A percentile compares a stretch with the other conserved stretches of the same genome.
phyloP scores from a whole-genome alignment of 2,113 vertebrate genomes.

The Oryzias curvinotus region DNA sequence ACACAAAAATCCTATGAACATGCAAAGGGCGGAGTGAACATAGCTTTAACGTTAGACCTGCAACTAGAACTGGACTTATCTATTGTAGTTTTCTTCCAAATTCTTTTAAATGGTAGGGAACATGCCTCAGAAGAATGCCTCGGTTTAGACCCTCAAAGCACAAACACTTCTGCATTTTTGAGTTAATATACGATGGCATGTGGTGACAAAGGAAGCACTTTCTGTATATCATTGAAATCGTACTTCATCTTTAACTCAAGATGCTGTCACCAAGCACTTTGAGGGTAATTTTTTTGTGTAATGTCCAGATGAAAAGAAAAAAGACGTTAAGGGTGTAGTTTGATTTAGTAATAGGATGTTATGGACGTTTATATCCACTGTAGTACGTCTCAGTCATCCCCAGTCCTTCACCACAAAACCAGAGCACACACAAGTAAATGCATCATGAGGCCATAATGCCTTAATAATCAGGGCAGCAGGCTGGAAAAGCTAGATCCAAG shows the following conservation, averaged over 20 bases:
- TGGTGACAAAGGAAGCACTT: constrained; percentile 12
- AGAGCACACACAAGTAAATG: constrained; percentile 29
- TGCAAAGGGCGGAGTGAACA: no score
- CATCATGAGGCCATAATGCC: constrained; percentile 51
- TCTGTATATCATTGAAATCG: constrained; percentile 40
- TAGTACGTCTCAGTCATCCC: constrained; percentile 48
- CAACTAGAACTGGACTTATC: no score
- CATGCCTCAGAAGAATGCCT: neutral
- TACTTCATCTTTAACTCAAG: constrained; percentile 36
- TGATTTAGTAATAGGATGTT: constrained; percentile 70
- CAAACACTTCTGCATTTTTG: constrained; percentile 11
- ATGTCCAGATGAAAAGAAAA: constrained; percentile 54
- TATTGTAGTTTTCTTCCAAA: no score
- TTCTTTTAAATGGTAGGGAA: no score
- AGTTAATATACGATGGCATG: constrained; percentile 8
- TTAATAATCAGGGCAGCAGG: constrained; percentile 39
- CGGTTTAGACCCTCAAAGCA: constrained; percentile 8
- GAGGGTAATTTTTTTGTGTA: constrained; percentile 68
- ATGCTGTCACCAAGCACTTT: constrained; percentile 57
- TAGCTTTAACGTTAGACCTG: no score
- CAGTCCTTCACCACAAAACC: constrained; percentile 29
- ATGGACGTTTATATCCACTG: constrained; percentile 57
- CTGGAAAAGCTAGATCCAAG: constrained; percentile 34
- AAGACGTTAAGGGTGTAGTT: constrained; percentile 58
- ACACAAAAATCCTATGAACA: no score